Evolutionary conservation across 2,888 invertebrate species (phyloP).

Genomic region (Sphecodes monilicornis): DNA sequence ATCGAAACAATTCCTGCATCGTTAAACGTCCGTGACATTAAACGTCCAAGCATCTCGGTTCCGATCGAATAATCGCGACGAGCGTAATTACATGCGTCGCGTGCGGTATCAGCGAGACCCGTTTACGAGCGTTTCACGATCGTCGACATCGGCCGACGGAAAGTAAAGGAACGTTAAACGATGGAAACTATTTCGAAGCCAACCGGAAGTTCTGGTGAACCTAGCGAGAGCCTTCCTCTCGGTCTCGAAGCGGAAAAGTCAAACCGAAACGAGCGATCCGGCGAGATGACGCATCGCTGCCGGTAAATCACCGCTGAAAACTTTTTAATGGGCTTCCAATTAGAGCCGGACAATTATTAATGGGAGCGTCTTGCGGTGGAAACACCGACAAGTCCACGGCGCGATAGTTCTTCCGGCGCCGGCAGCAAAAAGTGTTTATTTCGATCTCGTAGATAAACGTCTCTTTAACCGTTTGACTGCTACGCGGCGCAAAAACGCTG

Average conservation of each 20-base stretch:
- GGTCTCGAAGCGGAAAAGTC: not conserved
- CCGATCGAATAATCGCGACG: constrained; percentile 18
- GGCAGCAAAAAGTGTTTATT: not conserved
- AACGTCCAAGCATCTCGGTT: not conserved
- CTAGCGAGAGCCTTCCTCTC: not conserved
- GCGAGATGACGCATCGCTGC: not conserved
- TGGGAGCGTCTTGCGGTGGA: not conserved
- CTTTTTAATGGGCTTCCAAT: not conserved
- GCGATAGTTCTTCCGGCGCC: not conserved
- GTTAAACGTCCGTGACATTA: too few species aligned
- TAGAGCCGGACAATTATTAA: constrained; percentile 2
- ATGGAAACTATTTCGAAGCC: constrained; percentile 12
- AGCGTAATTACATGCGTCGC: constrained; percentile 57
- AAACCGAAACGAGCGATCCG: not conserved
- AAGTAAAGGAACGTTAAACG: not conserved
- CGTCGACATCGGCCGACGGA: not conserved
- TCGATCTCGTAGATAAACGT: not conserved
- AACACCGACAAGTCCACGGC: not conserved
- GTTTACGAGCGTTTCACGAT: constrained; percentile 32
- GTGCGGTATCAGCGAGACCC: constrained; percentile 39
- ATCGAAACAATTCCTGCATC: too few species aligned
- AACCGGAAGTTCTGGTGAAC: not conserved
- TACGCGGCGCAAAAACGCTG: too few species aligned
- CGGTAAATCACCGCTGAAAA: not conserved
- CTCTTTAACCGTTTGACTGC: too few species aligned